Conservation (phyloP, 1,140 invertebrate genomes). For the Propsilocerus akamusi region DNA sequence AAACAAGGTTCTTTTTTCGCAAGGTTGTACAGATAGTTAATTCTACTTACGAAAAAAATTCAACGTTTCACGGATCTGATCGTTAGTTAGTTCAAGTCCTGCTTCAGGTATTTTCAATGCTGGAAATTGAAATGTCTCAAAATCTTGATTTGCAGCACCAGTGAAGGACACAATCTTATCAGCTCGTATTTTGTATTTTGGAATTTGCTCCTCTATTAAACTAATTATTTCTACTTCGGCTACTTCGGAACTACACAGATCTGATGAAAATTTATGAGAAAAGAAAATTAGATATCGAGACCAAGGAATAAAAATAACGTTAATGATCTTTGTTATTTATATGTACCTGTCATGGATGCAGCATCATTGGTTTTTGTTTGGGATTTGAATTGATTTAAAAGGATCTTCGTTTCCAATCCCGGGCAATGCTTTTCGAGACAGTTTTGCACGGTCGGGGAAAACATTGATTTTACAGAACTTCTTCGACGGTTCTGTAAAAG, state of each 20-base stretch:
- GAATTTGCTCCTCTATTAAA: constrained; percentile 86
- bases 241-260: constrained; percentile 71
- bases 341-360: background rate
- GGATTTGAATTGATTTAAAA: background rate
- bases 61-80: constrained; percentile 86
- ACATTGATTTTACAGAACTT: background rate
- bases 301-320: background rate
- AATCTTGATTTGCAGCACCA: constrained; percentile 89
- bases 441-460: background rate
- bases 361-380: background rate
- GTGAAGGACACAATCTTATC: constrained; percentile 86
- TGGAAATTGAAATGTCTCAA: constrained; percentile 71
- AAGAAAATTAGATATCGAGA: background rate
- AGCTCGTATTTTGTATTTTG: constrained; percentile 79
- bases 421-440: background rate
- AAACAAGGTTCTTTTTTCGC: too few species aligned
- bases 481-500: background rate
- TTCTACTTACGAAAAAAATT: constrained; percentile 95
- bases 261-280: constrained; percentile 32
- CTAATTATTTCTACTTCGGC: constrained; percentile 90
- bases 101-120: constrained; percentile 49
- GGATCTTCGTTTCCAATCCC: too few species aligned
- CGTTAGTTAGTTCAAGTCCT: constrained; percentile 72
- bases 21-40: too few species aligned
- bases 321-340: background rate